These are phyloP conservation scores for Poecilia wingei DNA, from an alignment of 2,797 vertebrate species.

Conservation along the genomic window DNA sequence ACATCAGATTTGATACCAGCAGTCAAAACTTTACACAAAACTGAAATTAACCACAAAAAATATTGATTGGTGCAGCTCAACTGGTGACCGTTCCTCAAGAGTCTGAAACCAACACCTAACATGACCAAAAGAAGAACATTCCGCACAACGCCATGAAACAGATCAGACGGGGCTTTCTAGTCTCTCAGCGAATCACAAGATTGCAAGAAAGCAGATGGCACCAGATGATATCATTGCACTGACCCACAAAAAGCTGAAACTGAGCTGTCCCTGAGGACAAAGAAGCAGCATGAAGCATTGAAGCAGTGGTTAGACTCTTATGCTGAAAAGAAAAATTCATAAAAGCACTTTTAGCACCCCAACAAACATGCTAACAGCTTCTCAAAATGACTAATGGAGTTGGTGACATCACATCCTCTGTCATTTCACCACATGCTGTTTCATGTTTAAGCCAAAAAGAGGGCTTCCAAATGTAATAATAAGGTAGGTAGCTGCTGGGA, in stretches of 20 bases:
- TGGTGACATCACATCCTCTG: conserved; percentile 20
- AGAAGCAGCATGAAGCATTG: background rate
- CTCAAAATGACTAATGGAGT: conserved; percentile 16
- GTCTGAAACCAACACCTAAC: background rate
- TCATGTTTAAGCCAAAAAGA: conserved; percentile 11
- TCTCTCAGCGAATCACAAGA: background rate
- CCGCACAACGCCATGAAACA: background rate
- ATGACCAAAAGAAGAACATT: background rate
- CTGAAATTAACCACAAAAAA: background rate
- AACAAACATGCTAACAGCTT: background rate
- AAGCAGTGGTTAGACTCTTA: background rate
- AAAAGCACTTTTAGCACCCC: background rate
- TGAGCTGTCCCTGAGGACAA: background rate
- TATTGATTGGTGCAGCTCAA: background rate
- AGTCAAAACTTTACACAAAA: background rate
- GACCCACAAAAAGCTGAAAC: background rate
- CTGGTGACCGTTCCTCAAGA: background rate
- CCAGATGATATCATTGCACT: background rate
- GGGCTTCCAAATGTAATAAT: conserved; percentile 12
- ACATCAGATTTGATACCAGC: background rate
- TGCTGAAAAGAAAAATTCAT: background rate
- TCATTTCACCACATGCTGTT: conserved; percentile 6
- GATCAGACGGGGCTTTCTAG: background rate
- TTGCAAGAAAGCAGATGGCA: background rate
- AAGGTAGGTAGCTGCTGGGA: conserved; percentile 11